A percentile compares a stretch with the other conserved stretches of the same genome.
Conservation (phyloP, 2,113 vertebrate genomes). For the Neoarius graeffei region DNA sequence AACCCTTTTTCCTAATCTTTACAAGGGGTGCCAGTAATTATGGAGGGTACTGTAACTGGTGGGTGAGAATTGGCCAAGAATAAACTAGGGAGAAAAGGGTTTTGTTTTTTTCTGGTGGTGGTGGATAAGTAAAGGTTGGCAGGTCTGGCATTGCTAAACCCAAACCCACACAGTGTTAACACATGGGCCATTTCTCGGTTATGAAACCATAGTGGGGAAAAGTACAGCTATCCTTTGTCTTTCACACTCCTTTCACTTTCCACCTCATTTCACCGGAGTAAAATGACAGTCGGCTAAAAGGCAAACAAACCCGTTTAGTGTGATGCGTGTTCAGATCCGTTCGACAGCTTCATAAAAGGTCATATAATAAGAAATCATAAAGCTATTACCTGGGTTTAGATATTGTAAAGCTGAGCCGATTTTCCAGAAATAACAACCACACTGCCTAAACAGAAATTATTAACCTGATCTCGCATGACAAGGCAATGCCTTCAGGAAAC, state of each 20-base stretch:
- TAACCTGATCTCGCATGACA: not conserved
- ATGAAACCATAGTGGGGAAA: not conserved
- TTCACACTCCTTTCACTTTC: not conserved
- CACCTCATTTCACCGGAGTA: not conserved
- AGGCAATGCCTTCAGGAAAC: not conserved
- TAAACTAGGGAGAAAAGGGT: not conserved
- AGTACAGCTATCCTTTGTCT: not conserved
- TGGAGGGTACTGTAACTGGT: not conserved
- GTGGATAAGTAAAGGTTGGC: not conserved
- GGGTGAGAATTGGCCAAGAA: not conserved
- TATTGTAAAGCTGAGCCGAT: not conserved
- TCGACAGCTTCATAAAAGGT: not conserved
- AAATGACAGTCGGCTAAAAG: not conserved
- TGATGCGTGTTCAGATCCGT: not conserved
- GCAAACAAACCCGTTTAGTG: not conserved
- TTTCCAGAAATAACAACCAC: not conserved
- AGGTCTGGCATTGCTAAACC: not conserved
- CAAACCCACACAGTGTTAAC: not conserved
- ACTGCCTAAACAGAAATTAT: not conserved
- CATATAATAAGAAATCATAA: not conserved
- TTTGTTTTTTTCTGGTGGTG: too few relatives aligned
- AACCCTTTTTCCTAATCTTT: too few relatives aligned
- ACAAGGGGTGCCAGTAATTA: too few relatives aligned
- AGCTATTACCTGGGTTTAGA: not conserved
- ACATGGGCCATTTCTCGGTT: not conserved